Percentiles rank a stretch among this genome's conserved stretches.
Evolutionary conservation across 2,888 invertebrate genomes (phyloP).

Genomic region (Gandaritis pyraliata): DNA sequence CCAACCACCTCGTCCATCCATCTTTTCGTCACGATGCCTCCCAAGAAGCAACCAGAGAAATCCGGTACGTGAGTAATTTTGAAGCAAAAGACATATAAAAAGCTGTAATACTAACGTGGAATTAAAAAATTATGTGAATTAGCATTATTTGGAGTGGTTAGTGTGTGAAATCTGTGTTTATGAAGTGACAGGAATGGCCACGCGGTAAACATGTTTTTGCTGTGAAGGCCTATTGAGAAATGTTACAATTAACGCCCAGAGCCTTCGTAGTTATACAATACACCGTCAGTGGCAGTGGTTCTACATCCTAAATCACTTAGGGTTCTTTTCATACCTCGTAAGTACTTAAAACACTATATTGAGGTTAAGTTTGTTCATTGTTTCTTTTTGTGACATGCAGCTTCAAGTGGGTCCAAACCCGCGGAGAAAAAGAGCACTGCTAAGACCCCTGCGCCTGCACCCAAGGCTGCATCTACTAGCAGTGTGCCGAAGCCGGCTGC

Average conservation of each 20-base stretch:
- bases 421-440: conserved; percentile 76
- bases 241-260: not conserved
- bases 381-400: conserved; percentile 45
- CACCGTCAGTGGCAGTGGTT: not conserved
- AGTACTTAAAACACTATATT: conserved; percentile 28
- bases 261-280: not conserved
- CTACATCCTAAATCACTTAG: conserved; percentile 3
- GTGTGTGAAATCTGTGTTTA: conserved; percentile 17
- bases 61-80: conserved; percentile 86
- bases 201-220: conserved; percentile 59
- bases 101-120: not conserved
- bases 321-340: not conserved
- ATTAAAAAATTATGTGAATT: not conserved
- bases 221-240: conserved; percentile 2
- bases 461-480: conserved; percentile 66
- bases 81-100: conserved; percentile 16
- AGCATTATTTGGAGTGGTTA: conserved; percentile 6
- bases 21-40: conserved; percentile 90
- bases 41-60: conserved; percentile 94
- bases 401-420: conserved; percentile 73
- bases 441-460: conserved; percentile 76
- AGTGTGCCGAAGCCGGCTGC: conserved; percentile 69
- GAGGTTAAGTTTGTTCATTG: conserved; percentile 51
- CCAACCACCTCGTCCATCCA: conserved; percentile 63
- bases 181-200: conserved; percentile 55